Evolutionary conservation across 2,888 invertebrate genomes (phyloP), one percentile per base, ranked within the genome.

Genomic region (Salticus scenicus): DNA sequence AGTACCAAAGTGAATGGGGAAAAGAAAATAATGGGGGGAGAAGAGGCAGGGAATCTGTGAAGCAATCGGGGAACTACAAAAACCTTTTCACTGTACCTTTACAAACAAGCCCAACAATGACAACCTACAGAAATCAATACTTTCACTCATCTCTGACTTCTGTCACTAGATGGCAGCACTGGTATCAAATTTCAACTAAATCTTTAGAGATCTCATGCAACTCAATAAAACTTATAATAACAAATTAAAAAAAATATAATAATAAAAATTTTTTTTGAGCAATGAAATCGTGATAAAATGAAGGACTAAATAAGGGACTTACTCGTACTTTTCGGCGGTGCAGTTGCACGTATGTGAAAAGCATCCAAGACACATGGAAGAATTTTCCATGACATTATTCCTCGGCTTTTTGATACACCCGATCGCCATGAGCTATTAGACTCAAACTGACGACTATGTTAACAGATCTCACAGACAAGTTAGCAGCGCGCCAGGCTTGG

Each of bases 401-500:
- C 79, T 67, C 77, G 51, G 57, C 63, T 75, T 57, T 78, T 74
- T 73, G 24, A 79, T 67, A 33, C 73, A 64, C 33, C 85, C 85
- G 78, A 85, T 85, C 64, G 85, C 85, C 85, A 85, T 85, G 74
- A 73, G 85, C 85, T 85, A 79, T 84, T 84, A 85, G 73, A 66
- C 74, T 63, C 85, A 73, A 67, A 85, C 79, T 85, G 85, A 86
- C 80, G 86, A 86, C 86, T 80, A 64, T 80, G 80, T 86, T 80
- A 86, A 86, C 86, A 86, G 86, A 84, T 84, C 82, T 41, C 72
- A 77, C 77, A 66, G 77, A 84, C 83, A 84, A 84, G 83, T 84
- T 84, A 84, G 83, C 77, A 77, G 83, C 51, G 47, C 83, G 83
- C 83, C 83, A 84, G 77, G 72, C 76, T 84, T 84, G 83, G 83